Conservation (phyloP, 92 coral and sea anemone genomes). For the Epizoanthus illoricatus region DNA sequence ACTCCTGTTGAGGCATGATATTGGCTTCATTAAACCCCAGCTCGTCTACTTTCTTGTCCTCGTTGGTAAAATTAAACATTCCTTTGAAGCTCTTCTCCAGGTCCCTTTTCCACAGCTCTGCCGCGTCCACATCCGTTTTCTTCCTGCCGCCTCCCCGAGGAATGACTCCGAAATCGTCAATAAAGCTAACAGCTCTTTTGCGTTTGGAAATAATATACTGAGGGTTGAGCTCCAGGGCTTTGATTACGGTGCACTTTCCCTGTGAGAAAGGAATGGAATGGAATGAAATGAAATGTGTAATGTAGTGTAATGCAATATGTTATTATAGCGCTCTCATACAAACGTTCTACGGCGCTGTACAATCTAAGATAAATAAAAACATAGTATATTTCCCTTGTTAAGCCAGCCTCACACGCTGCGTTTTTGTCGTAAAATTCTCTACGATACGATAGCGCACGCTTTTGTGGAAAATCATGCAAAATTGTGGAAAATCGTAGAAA, state of each 20-base stretch:
- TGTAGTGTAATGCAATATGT: too few species aligned
- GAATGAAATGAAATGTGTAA: too few species aligned
- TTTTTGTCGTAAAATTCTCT: too few species aligned
- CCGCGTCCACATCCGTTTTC: constrained; percentile 38
- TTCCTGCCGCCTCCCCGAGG: constrained; percentile 38
- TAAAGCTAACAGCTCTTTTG: constrained; percentile 43
- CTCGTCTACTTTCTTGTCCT: constrained; percentile 69
- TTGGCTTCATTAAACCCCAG: background rate
- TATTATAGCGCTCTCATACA: too few species aligned
- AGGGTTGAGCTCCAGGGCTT: constrained; percentile 72
- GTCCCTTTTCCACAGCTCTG: constrained; percentile 69
- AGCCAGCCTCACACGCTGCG: too few species aligned
- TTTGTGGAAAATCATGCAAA: too few species aligned
- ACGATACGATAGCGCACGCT: too few species aligned
- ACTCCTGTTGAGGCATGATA: background rate
- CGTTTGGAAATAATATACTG: constrained; percentile 39
- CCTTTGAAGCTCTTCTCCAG: constrained; percentile 70
- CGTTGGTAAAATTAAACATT: constrained; percentile 60
- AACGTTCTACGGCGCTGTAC: too few species aligned
- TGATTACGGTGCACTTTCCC: constrained; percentile 91
- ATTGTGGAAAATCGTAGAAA: too few species aligned
- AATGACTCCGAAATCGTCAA: constrained; percentile 53
- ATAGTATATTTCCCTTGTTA: too few species aligned
- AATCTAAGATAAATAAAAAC: too few species aligned
- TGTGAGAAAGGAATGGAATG: constrained; percentile 7